Base-by-base conservation (phyloP, 2,888 invertebrate species). In the Linnaemya vulpina region DNA sequence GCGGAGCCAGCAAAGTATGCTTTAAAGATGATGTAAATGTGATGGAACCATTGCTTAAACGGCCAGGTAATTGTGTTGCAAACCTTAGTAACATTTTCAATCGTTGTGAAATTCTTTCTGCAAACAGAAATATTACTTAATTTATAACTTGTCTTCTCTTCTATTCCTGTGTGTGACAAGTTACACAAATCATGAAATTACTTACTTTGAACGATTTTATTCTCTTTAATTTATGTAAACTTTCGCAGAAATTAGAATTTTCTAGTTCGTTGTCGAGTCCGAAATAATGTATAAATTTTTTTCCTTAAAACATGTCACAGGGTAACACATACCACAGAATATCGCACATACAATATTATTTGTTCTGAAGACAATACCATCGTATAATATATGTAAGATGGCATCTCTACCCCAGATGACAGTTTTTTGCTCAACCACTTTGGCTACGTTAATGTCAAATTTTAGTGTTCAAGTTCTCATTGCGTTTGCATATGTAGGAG, bases 41-140 rank as follows among this genome's bases (percentile, higher is more conserved):
- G 15, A 0, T 67, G 1, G 73, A 63, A 13, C 89, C 78, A 15
- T 71, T 60, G 35, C 62, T n/a, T n/a, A 85, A n/a, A 55, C 68
- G 89, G 83, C 67, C 86, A 40, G 87, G 86, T 38, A 88, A 70
- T 22, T 77, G 83, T 62, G 87, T 86, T 81, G 89, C 90, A 79
- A 89, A 82, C 74, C 91, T 88, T 60, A 87, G 85, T 75, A 91
- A 89, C 92, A 92, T 91, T 86, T 89, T 73, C 58, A 79, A 78
- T 84, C 88, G 76, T 89, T 89, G 87, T 89, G 89, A 89, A 90
- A 90, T 90, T 87, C 84, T 76, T 82, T 58, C 46, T 76, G 10
- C 1, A n/a, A 13, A 30, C 62, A 15, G 2, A 60, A 51, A 2
- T 17, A 20, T 40, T 79, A 25, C 40, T 20, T 1, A 8, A 25